These are phyloP conservation scores for Limnephilus marmoratus DNA, from an alignment of 2,888 invertebrate species.

Conservation along the genomic window DNA sequence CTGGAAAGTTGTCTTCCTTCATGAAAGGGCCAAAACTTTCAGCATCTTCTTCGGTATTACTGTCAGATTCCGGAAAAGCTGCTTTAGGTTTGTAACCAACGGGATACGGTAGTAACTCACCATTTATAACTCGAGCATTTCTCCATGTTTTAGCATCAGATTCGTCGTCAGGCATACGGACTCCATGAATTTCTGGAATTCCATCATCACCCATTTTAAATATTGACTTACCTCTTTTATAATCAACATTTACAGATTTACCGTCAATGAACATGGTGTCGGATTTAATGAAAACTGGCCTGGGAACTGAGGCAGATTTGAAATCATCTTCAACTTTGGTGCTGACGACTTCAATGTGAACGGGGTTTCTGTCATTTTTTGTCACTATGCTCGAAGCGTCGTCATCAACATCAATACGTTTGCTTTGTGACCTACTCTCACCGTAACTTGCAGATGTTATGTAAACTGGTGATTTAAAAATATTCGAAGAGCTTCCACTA, in stretches of 20 bases:
- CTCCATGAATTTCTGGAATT: constrained; percentile 88
- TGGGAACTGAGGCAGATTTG: constrained; percentile 76
- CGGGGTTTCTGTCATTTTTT: constrained; percentile 78
- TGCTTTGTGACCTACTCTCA: constrained; percentile 74
- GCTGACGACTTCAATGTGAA: constrained; percentile 76
- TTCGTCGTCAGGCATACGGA: constrained; percentile 90
- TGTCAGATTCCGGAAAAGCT: constrained; percentile 78
- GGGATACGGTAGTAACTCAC: constrained; percentile 86
- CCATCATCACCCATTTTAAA: constrained; percentile 83
- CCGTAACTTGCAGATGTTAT: constrained; percentile 75
- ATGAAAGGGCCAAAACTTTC: constrained; percentile 78
- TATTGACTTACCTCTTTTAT: constrained; percentile 81
- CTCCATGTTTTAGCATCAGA: constrained; percentile 91
- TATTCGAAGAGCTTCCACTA: constrained; percentile 73
- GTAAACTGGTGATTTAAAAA: constrained; percentile 70
- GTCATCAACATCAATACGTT: constrained; percentile 71
- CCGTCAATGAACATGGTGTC: constrained; percentile 80
- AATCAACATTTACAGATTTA: constrained; percentile 73
- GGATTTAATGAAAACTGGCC: constrained; percentile 83
- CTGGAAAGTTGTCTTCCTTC: constrained; percentile 79
- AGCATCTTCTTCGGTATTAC: constrained; percentile 74
- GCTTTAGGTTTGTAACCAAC: constrained; percentile 82
- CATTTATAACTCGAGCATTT: constrained; percentile 92
- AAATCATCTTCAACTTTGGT: constrained; percentile 75
- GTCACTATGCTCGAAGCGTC: constrained; percentile 76